Conservation (phyloP, 1,140 invertebrate genomes). For the Euglossa dilemma region DNA sequence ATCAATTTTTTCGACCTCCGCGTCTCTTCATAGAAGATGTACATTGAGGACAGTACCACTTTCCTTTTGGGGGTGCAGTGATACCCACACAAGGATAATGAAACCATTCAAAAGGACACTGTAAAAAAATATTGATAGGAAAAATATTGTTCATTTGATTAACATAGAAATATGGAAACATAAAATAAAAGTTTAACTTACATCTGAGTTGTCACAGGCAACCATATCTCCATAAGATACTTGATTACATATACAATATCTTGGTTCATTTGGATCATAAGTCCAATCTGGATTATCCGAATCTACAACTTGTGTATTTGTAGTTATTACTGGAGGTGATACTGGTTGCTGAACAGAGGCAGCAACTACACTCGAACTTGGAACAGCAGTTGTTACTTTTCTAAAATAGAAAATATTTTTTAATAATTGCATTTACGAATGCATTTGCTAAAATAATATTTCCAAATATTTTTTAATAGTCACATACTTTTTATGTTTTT, state of each 20-base stretch:
- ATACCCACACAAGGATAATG: slow-evolving; percentile 99
- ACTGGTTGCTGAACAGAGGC: slow-evolving; percentile 75
- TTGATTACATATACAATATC: slow-evolving; percentile 99
- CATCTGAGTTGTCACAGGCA: slow-evolving; percentile 98
- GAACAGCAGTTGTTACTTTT: slow-evolving; percentile 78
- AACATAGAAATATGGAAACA: neutral
- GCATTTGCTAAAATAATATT: neutral
- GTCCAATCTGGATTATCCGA: slow-evolving; percentile 88
- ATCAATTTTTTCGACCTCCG: slow-evolving; percentile 88
- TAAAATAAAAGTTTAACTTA: slow-evolving; percentile 81
- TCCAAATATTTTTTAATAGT: neutral
- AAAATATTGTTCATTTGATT: neutral
- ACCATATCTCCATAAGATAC: slow-evolving; percentile 99
- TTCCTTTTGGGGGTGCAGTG: slow-evolving; percentile 97
- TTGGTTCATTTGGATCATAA: slow-evolving; percentile 95
- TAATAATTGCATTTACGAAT: too few relatives aligned
- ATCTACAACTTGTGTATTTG: slow-evolving; percentile 79
- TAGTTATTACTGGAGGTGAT: slow-evolving; percentile 69
- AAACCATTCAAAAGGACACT: slow-evolving; percentile 99
- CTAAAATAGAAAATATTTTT: slow-evolving; percentile 58
- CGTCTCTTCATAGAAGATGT: slow-evolving; percentile 94
- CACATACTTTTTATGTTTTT: slow-evolving; percentile 86
- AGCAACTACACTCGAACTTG: slow-evolving; percentile 78
- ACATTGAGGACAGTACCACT: slow-evolving; percentile 99
- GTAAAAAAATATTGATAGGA: slow-evolving; percentile 72